Evolutionary conservation across 2,797 vertebrate species (phyloP), one percentile per base, ranked within the genome.

Genomic region (Florisuga fusca): DNA sequence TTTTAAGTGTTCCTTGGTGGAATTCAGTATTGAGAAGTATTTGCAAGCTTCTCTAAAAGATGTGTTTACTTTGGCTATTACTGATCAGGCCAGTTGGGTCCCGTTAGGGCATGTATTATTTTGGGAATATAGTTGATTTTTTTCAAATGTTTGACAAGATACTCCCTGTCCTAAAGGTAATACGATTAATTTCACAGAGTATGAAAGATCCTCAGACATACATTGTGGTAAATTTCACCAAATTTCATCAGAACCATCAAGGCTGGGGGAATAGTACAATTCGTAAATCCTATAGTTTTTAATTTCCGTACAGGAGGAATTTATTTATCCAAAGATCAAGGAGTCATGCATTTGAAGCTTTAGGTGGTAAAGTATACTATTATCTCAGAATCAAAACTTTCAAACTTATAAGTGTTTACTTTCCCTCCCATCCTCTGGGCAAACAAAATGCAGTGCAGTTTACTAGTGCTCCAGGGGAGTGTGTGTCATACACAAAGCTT

Each of bases 401-500:
- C 55, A 78, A 15, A 91, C 55, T 59, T 81, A 66, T 61, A 61
- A 71, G 76, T 75, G 69, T 54, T 92, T 91, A 54, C 48, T 50
- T 33, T 92, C 46, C 69, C 76, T 84, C 53, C 80, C 84, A 64
- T 95, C 73, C 87, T 91, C 74, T 38, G 29, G 55, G 74, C 63
- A 94, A 87, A 87, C 18, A 62, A 75, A 90, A 80, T 31, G 29
- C 41, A 33, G 54, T 13, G 46, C 57, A 81, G 73, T 66, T 91
- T 84, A 75, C 53, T 55, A 67, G 31, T 20, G 69, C 57, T 68
- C 73, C 73, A 36, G 34, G 55, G 45, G 33, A 55, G 23, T 54
- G 48, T 27, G 71, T 76, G 81, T 93, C 82, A 25, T 34, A 45
- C 79, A 86, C 43, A 81, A 94, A 95, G 63, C 73, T 76, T 90